phyloP scores from a whole-genome alignment of 1,140 invertebrate genomes.

The Papilio machaon region DNA sequence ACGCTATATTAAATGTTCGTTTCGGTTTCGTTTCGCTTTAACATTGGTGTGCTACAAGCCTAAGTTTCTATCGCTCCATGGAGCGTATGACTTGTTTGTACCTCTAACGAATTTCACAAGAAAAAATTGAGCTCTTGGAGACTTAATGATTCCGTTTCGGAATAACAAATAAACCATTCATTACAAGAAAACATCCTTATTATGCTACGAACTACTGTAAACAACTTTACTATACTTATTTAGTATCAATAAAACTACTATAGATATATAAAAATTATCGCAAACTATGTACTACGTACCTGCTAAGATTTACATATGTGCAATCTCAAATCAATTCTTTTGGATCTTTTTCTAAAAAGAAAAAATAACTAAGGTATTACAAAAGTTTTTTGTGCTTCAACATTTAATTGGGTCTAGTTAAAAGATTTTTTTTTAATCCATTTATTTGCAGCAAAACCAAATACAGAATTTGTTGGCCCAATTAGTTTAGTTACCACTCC shows the following conservation, averaged over 20 bases:
- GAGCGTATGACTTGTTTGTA: background rate
- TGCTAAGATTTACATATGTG: no score
- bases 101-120: background rate
- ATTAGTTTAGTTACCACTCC: slow-evolving; percentile 6
- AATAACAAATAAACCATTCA: background rate
- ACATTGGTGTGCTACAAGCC: background rate
- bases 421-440: background rate
- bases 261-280: no score
- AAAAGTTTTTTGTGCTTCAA: background rate
- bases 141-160: background rate
- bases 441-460: slow-evolving; percentile 12
- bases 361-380: background rate
- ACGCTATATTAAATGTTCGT: no score
- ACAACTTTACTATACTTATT: background rate
- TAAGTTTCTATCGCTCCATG: background rate
- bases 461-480: background rate
- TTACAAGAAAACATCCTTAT: background rate
- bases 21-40: background rate
- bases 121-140: background rate
- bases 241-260: no score
- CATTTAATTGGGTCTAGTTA: background rate
- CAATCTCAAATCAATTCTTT: no score
- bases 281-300: no score
- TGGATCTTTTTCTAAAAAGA: background rate
- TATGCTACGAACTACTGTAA: background rate